These are phyloP conservation scores for Drosophila tsacasi DNA, from an alignment of 1,140 invertebrate species.

Conservation along the genomic window DNA sequence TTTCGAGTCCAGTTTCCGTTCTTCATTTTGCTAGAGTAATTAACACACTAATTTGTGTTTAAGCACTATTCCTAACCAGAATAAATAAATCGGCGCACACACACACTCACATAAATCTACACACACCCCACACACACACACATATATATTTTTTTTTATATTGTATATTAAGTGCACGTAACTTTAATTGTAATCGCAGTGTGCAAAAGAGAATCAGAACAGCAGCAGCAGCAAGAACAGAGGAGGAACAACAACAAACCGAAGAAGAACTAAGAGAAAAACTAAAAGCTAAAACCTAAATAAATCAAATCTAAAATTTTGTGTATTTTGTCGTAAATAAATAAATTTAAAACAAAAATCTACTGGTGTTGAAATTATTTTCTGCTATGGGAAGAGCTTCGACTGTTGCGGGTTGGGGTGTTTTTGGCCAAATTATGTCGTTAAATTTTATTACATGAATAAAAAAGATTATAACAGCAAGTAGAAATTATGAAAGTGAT, in stretches of 20 bases:
- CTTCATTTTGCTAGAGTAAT: constrained; percentile 63
- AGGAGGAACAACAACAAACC: constrained; percentile 43
- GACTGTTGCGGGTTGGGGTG: no score
- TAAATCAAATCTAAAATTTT: constrained; percentile 79
- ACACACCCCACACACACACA: not conserved
- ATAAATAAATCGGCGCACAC: constrained; percentile 7
- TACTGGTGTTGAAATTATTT: not conserved
- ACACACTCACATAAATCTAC: constrained; percentile 14
- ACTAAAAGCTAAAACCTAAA: constrained; percentile 63
- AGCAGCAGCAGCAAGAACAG: constrained; percentile 22
- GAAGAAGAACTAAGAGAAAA: constrained; percentile 45
- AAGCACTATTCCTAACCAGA: constrained; percentile 21
- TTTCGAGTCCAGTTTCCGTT: constrained; percentile 3
- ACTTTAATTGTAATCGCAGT: constrained; percentile 54
- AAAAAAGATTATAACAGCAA: no score
- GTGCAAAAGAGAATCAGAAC: constrained; percentile 34
- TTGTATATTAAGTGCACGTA: constrained; percentile 72
- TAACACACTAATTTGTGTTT: constrained; percentile 27
- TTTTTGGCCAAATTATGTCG: no score
- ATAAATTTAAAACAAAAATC: constrained; percentile 54
- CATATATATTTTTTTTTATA: constrained; percentile 67
- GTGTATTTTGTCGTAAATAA: constrained; percentile 83
- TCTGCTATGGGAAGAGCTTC: no score
- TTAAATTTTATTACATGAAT: no score
- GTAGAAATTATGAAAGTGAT: no score